Percentiles rank a stretch among this genome's conserved stretches.
phyloP scores from a whole-genome alignment of 2,888 invertebrate species.

The Ectropis crepuscularia region DNA sequence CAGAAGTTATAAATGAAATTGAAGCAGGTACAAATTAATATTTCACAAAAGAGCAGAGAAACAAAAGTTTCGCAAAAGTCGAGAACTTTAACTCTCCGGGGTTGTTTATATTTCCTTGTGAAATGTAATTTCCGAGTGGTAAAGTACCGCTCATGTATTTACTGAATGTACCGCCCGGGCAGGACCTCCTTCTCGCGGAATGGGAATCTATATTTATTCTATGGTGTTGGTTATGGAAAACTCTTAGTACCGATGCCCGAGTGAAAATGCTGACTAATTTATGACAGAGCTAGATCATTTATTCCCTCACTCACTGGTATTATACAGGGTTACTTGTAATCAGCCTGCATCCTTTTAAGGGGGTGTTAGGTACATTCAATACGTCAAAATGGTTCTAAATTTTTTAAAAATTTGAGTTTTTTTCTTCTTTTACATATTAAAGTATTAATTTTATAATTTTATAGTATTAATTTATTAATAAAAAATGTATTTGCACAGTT shows the following conservation, averaged over 20 bases:
- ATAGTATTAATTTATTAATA: too few relatives aligned
- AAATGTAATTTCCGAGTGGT: constrained; percentile 11
- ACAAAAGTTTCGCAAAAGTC: constrained; percentile 19
- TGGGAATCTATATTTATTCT: not conserved
- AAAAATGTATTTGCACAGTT: too few relatives aligned
- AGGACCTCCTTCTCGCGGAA: not conserved
- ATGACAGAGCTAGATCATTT: too few relatives aligned
- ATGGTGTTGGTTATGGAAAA: not conserved
- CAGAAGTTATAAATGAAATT: constrained; percentile 22
- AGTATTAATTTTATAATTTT: too few relatives aligned
- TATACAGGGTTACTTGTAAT: too few relatives aligned
- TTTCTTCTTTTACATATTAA: too few relatives aligned
- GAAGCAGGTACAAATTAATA: constrained; percentile 31
- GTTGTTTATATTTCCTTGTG: constrained; percentile 23
- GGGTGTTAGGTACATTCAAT: too few relatives aligned
- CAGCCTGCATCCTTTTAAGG: too few relatives aligned
- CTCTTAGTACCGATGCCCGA: too few relatives aligned
- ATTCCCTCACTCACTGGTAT: too few relatives aligned
- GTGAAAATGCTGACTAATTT: not conserved
- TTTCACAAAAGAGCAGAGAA: constrained; percentile 18
- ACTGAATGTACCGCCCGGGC: not conserved
- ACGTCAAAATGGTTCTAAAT: too few relatives aligned
- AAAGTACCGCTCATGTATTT: constrained; percentile 1
- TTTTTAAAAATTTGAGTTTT: too few relatives aligned
- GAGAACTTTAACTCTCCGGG: constrained; percentile 18